phyloP scores from a whole-genome alignment of 2,888 invertebrate species.

The Danaus chrysippus region DNA sequence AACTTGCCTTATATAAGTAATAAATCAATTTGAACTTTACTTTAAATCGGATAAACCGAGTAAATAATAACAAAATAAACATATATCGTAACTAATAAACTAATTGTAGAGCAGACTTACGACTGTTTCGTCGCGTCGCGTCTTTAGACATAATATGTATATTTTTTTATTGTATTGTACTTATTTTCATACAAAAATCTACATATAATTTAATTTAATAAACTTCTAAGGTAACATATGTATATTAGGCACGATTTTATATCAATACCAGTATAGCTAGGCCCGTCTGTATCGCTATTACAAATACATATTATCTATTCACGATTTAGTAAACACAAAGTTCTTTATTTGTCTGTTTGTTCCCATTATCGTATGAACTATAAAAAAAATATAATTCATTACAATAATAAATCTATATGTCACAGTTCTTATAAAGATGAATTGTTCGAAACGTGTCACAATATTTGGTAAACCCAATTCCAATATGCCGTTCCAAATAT shows the following conservation, averaged over 20 bases:
- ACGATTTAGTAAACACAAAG: not conserved
- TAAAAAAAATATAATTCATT: not conserved
- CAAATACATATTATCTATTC: not conserved
- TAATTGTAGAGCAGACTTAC: too few species aligned
- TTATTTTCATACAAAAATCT: too few species aligned
- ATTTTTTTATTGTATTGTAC: too few species aligned
- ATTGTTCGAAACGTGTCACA: slow-evolving; percentile 45
- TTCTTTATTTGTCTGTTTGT: slow-evolving; percentile 5
- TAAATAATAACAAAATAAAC: too few species aligned
- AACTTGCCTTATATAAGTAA: too few species aligned
- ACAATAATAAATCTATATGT: slow-evolving; percentile 1
- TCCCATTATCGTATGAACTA: not conserved
- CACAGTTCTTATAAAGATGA: slow-evolving; percentile 50
- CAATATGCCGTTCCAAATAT: not conserved
- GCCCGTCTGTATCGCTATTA: not conserved
- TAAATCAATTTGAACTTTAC: too few species aligned
- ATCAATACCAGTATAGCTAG: not conserved
- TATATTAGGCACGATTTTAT: not conserved
- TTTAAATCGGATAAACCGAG: too few species aligned
- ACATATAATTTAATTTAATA: too few species aligned
- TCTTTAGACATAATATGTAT: too few species aligned
- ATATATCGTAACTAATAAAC: too few species aligned
- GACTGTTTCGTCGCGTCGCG: too few species aligned
- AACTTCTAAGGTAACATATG: too few species aligned
- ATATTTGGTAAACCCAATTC: not conserved